Base-by-base conservation (phyloP, 2,888 invertebrate species). In the Osmoderma eremita region DNA sequence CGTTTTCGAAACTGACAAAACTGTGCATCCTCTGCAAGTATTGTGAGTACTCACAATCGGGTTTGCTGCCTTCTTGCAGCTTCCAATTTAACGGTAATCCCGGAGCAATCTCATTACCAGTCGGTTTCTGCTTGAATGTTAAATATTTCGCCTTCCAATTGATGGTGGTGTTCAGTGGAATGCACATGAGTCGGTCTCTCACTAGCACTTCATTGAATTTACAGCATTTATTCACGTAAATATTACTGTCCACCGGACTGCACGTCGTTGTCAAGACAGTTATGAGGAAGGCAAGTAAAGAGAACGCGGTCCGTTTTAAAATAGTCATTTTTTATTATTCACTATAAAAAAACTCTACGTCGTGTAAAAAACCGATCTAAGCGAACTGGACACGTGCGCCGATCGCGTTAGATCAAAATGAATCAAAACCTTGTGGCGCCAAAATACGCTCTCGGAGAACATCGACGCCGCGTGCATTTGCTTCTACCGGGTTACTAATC, bases 1-100 rank as follows among this genome's bases (percentile, higher is more conserved):
- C 93, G 78, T 88, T 89, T 71, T 87, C 87, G 68, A 91, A 78
- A 18, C 77, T 74, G 85, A 88, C 15, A 77, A 83, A 74, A 67
- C 78, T 65, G n/a, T 65, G 51, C 13, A 45, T 20, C 13, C 61
- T 38, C n/a, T 65, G 68, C 49, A 72, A 73, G 10, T 75, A 76
- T 48, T 82, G 75, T 53, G 78, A 79, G 10, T 78, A 79, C n/a
- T 75, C 76, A 53, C 80, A 77, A 2, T 77, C 72, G 22, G 85
- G 84, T 17, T 78, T 76, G 5, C 75, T 73, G 61, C 79, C 81
- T 62, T 85, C 82, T 49, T 76, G 73, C 42, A 85, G 79, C 6
- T 78, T 79, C 72, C 85, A 83, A 69, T 82, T 83, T 22, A 78
- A 77, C 0, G 85, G 85, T 50, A 81, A 77, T 82, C 84, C 49